Base-by-base conservation (phyloP, 2,797 vertebrate species). In the Cercopithecus hamlyni region DNA sequence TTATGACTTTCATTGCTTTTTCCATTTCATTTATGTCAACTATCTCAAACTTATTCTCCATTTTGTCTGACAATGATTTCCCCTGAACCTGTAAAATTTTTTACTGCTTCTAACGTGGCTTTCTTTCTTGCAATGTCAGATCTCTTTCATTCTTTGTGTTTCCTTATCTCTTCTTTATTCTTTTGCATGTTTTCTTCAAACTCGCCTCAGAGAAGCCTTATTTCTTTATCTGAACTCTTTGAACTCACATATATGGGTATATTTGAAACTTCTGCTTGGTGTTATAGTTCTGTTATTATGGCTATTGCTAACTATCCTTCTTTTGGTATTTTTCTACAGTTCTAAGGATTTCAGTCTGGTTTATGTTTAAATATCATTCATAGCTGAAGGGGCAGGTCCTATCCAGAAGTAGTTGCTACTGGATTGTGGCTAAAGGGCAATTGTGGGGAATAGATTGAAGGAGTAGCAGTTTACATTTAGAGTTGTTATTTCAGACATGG, bases 401-500 rank as follows among this genome's bases (percentile, higher is more conserved):
- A 15, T 22, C 9, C 0, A 41, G 9, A 39, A 70, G 43, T 27
- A 58, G 52, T 14, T 91, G 50, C n/a, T 81, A 19, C 70, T 13
- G 39, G 73, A 76, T 61, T 80, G 30, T 48, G 33, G 48, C 57
- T 75, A 17, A 87, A 92, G 43, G 94, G 45, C 50, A 45, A 72
- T 39, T 24, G 15, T 45, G 45, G 61, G 19, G 50, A 92, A 45
- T 11, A 93, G 72, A 39, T 22, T 76, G 58, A 20, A 95, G 24
- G 61, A 79, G 58, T 75, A 45, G 58, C 39, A 75, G 45, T 95
- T 94, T 94, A 72, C 58, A 67, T 75, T 92, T 50, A 95, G 52
- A 36, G 19, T 45, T 93, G 73, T 95, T 92, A 94, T 94, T 93
- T 95, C 86, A 90, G 76, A 96, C 24, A 24, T 73, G 57, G 33